Evolutionary conservation across 2,797 vertebrate species (phyloP).

Genomic region (Ambastaia sidthimunki): DNA sequence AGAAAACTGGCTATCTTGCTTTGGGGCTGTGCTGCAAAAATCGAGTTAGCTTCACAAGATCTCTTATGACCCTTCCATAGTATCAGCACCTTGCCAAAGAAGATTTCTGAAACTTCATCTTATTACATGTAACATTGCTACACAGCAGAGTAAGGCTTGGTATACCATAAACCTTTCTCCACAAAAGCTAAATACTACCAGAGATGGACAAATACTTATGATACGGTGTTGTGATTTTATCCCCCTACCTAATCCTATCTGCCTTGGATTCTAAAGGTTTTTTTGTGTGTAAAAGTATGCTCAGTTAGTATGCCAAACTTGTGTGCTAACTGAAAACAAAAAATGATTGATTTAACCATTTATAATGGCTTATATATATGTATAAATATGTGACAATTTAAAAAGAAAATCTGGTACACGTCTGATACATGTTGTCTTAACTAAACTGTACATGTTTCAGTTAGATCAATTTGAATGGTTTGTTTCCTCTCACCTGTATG

Average conservation of each 20-base stretch:
- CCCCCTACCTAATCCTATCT: background rate
- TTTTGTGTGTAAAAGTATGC: background rate
- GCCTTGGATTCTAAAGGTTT: background rate
- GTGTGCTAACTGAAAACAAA: too few relatives aligned
- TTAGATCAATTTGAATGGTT: background rate
- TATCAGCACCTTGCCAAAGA: background rate
- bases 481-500: constrained; percentile 88
- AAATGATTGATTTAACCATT: too few relatives aligned
- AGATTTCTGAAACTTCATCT: constrained; percentile 29
- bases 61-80: constrained; percentile 15
- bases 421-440: too few relatives aligned
- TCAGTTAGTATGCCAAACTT: too few relatives aligned
- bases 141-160: background rate
- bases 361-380: too few relatives aligned
- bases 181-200: background rate
- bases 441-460: too few relatives aligned
- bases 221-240: background rate
- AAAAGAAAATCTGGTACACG: too few relatives aligned
- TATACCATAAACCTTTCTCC: background rate
- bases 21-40: constrained; percentile 23
- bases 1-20: constrained; percentile 25
- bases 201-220: background rate
- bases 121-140: constrained; percentile 4
- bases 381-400: too few relatives aligned
- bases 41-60: constrained; percentile 16